Base-by-base conservation (phyloP, 2,888 invertebrate genomes). In the Agrotis exclamationis region DNA sequence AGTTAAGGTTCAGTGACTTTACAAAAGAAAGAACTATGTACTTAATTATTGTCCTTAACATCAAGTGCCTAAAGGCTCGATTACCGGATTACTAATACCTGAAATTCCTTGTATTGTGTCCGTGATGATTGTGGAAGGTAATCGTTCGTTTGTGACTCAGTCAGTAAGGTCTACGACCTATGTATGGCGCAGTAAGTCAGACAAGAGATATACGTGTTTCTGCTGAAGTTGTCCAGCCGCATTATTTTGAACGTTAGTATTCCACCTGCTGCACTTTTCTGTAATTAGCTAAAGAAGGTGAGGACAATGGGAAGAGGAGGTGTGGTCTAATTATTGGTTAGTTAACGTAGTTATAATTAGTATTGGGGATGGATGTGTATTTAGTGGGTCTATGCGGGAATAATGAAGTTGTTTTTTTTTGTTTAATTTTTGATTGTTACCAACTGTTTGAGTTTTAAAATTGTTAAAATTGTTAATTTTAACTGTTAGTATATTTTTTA, bases 81-180 rank as follows among this genome's bases (percentile, higher is more conserved):
- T 79, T 51, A 63, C 14, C 54, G 50, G 24, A 47, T 79, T 51
- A 63, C 14, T 57, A 56, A 64, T 82, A 69, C 47, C 50, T 67
- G 22, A 64, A 70, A 83, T 80, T 80, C 70, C 67, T 60, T 28
- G 53, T 72, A 72, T 70, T 73, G 33, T 68, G 24, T 24, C 50
- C 63, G 58, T 53, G 67, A 83, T 80, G 54, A 53, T 74, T 80
- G 70, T 83, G 56, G 84, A 80, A 74, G 80, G 58, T 48, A 44
- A 56, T 24, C 77, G 74, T 79, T 74, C 76, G 76, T 69, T 80
- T 78, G 86, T 85, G 85, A 85, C 58, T 85, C 83, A 79, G 77
- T 85, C 81, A 78, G 77, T 72, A 59, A 45, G 86, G 85, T 85
- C 71, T 76, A 75, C 76, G 85, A 85, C 85, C 86, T 81, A 85